phyloP scores from a whole-genome alignment of 1,140 invertebrate genomes.

The Camponotus vicinus region DNA sequence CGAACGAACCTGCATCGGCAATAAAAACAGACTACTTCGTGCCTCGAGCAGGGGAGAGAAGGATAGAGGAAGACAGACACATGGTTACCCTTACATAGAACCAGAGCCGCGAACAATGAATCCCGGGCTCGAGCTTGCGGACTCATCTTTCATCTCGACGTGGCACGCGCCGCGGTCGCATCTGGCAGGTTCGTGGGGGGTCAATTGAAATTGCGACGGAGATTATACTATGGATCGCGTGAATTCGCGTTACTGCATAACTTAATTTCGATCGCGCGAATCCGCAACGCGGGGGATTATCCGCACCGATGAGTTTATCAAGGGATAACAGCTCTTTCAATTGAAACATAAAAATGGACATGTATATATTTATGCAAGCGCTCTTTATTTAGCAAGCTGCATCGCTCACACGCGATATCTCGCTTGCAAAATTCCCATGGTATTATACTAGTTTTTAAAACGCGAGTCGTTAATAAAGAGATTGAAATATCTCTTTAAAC shows the following conservation, averaged over 20 bases:
- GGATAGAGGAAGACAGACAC: constrained; percentile 44
- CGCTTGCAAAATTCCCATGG: neutral
- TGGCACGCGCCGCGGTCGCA: constrained; percentile 83
- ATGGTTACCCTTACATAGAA: constrained; percentile 52
- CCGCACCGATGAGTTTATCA: constrained; percentile 33
- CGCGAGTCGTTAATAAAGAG: neutral
- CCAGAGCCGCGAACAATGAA: constrained; percentile 74
- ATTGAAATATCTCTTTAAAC: too few relatives aligned
- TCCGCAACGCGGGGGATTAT: constrained; percentile 31
- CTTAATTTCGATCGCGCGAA: constrained; percentile 50
- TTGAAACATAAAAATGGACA: neutral
- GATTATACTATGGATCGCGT: constrained; percentile 52
- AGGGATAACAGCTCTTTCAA: constrained; percentile 27
- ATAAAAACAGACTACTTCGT: constrained; percentile 45
- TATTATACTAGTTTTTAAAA: constrained; percentile 19
- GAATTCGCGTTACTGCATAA: constrained; percentile 54
- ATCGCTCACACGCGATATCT: neutral
- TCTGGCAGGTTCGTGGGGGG: constrained; percentile 77
- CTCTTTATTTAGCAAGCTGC: neutral
- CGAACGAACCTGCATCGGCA: constrained; percentile 66
- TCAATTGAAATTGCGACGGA: constrained; percentile 68
- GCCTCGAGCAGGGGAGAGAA: constrained; percentile 22
- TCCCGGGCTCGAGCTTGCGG: constrained; percentile 68
- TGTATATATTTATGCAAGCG: neutral
- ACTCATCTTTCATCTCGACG: constrained; percentile 83